These are phyloP conservation scores for Heliconius nattereri DNA, from an alignment of 1,140 invertebrate genomes.

Conservation along the genomic window DNA sequence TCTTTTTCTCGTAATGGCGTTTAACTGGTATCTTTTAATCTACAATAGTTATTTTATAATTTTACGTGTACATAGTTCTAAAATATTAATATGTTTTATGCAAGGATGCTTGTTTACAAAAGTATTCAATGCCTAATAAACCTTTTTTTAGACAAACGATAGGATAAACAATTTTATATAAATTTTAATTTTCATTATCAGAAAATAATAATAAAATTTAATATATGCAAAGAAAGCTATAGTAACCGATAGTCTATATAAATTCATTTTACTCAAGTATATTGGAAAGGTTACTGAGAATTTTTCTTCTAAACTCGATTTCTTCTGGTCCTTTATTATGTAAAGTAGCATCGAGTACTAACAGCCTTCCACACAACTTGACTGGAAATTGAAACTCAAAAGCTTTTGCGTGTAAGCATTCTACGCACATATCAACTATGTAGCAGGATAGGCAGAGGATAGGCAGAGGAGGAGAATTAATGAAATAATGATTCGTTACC, in stretches of 20 bases:
- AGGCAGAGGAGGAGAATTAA: not conserved
- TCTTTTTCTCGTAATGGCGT: too few species aligned
- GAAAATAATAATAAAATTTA: not conserved
- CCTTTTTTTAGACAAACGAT: too few species aligned
- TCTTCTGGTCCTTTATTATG: slow-evolving; percentile 25
- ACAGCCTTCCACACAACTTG: slow-evolving; percentile 3
- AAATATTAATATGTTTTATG: too few species aligned
- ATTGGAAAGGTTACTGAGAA: slow-evolving; percentile 2
- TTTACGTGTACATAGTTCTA: too few species aligned
- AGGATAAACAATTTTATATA: too few species aligned
- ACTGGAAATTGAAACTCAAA: slow-evolving; percentile 8
- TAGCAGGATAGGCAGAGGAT: not conserved
- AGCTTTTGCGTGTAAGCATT: not conserved
- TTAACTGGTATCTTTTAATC: too few species aligned
- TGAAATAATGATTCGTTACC: too few species aligned
- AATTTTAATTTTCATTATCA: too few species aligned
- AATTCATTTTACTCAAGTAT: not conserved
- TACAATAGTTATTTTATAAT: too few species aligned
- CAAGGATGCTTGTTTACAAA: too few species aligned
- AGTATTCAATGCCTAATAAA: too few species aligned
- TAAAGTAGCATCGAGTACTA: slow-evolving; percentile 14
- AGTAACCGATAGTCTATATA: not conserved
- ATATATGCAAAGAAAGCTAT: not conserved
- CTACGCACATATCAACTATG: too few species aligned
- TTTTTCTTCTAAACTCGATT: slow-evolving; percentile 19